These are phyloP conservation scores for Aldrovandia affinis DNA, from an alignment of 2,797 vertebrate species.

Conservation along the genomic window DNA sequence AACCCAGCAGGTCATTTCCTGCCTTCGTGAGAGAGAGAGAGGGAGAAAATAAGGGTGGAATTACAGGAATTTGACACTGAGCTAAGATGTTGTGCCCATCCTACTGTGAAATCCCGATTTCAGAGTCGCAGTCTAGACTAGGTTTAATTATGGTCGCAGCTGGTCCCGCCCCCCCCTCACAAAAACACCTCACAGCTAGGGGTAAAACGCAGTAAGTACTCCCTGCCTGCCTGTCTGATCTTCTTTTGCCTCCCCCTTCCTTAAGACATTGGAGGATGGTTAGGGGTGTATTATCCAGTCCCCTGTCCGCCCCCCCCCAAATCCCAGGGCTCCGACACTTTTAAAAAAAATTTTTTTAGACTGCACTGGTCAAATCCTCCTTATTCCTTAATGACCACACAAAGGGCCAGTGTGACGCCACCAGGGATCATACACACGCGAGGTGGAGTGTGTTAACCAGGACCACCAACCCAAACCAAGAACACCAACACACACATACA, in stretches of 20 bases:
- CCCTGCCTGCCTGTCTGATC: constrained; percentile 40
- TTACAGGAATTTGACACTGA: constrained; percentile 72
- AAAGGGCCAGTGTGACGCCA: constrained; percentile 78
- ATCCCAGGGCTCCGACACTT: constrained; percentile 47
- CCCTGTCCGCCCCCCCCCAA: constrained; percentile 42
- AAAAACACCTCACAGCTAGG: constrained; percentile 38
- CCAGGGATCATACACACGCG: constrained; percentile 31
- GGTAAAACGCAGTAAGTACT: constrained; percentile 25
- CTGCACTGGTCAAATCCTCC: constrained; percentile 70
- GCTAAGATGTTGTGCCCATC: constrained; percentile 48
- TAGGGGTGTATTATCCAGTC: neutral
- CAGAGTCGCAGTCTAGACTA: constrained; percentile 80
- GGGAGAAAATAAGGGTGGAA: constrained; percentile 51
- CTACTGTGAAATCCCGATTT: constrained; percentile 46
- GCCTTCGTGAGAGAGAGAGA: constrained; percentile 65
- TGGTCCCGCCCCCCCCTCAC: constrained; percentile 59
- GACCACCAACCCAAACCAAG: neutral
- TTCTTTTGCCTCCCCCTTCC: neutral
- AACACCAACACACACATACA: neutral
- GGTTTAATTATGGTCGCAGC: constrained; percentile 75
- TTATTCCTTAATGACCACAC: constrained; percentile 79
- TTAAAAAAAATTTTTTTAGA: constrained; percentile 72
- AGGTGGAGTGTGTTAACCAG: too few relatives aligned
- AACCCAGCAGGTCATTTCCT: constrained; percentile 69
- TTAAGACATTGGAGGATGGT: neutral